phyloP scores from a whole-genome alignment of 2,797 vertebrate species.

The Sylvilagus floridanus region DNA sequence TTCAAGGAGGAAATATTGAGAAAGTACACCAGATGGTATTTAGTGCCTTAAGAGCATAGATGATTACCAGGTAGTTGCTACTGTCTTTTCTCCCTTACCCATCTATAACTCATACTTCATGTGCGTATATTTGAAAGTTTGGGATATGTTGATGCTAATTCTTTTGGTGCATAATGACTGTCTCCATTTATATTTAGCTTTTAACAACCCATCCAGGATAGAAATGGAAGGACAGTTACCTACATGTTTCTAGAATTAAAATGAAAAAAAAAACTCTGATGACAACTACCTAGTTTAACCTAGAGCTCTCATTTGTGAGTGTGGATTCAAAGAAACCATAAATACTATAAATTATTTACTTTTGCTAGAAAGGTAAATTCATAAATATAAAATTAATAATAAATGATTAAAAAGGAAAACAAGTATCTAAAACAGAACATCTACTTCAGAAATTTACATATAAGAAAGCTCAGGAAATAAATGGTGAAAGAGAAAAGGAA shows the following conservation, averaged over 20 bases:
- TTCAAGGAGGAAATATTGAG: slow-evolving; percentile 79
- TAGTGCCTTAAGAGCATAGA: slow-evolving; percentile 68
- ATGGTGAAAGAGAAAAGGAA: neutral
- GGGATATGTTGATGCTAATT: neutral
- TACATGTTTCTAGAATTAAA: neutral
- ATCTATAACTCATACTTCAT: slow-evolving; percentile 12
- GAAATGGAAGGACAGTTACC: neutral
- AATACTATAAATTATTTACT: neutral
- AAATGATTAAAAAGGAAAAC: neutral
- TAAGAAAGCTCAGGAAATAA: neutral
- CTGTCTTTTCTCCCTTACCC: slow-evolving; percentile 55
- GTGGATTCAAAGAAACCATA: neutral
- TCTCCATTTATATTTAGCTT: neutral
- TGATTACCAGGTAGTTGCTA: slow-evolving; percentile 69
- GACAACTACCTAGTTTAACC: neutral
- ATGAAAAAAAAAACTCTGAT: neutral
- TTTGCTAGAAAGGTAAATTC: neutral
- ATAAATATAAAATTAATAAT: neutral
- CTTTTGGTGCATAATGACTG: neutral
- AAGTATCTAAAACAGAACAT: slow-evolving; percentile 25
- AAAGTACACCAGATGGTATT: slow-evolving; percentile 79
- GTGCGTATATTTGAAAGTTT: slow-evolving; percentile 24
- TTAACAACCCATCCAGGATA: neutral
- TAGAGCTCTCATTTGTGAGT: neutral
- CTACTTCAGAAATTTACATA: neutral